Evolutionary conservation across 2,113 vertebrate species (phyloP).

Genomic region (Dasyurus viverrinus): DNA sequence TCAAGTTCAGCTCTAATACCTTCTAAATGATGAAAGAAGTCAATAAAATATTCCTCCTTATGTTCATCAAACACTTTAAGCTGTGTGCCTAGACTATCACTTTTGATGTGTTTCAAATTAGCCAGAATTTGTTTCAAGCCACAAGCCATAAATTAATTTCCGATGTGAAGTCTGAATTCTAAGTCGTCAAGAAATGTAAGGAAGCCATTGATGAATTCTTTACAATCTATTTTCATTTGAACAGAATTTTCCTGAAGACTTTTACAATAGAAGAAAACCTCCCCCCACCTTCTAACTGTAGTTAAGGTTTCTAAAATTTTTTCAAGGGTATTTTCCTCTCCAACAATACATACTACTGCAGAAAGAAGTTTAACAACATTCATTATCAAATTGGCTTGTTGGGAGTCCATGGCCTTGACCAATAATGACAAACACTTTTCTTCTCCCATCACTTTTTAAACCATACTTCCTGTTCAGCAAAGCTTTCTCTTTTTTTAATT

Average conservation of each 20-base stretch:
- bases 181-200: background rate
- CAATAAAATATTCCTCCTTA: slow-evolving; percentile 97
- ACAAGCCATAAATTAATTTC: too few species aligned
- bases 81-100: slow-evolving; percentile 97
- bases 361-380: slow-evolving; percentile 96
- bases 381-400: slow-evolving; percentile 93
- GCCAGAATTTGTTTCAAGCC: too few species aligned
- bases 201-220: too few species aligned
- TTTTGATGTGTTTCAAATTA: slow-evolving; percentile 86
- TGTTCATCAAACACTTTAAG: slow-evolving; percentile 97
- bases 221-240: slow-evolving; percentile 91
- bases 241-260: slow-evolving; percentile 92
- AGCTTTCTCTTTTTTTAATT: too few species aligned
- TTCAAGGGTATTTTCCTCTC: slow-evolving; percentile 97
- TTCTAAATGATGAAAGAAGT: slow-evolving; percentile 95
- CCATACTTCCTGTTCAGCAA: slow-evolving; percentile 99
- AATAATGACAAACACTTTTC: slow-evolving; percentile 93
- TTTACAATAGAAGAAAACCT: slow-evolving; percentile 94
- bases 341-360: slow-evolving; percentile 94
- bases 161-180: too few species aligned
- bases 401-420: slow-evolving; percentile 92
- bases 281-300: slow-evolving; percentile 90
- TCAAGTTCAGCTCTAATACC: slow-evolving; percentile 95
- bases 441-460: slow-evolving; percentile 95
- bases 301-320: slow-evolving; percentile 97